Evolutionary conservation across 2,797 vertebrate genomes (phyloP), one percentile per base, ranked within the genome.

Genomic region (Chromobotia macracanthus): DNA sequence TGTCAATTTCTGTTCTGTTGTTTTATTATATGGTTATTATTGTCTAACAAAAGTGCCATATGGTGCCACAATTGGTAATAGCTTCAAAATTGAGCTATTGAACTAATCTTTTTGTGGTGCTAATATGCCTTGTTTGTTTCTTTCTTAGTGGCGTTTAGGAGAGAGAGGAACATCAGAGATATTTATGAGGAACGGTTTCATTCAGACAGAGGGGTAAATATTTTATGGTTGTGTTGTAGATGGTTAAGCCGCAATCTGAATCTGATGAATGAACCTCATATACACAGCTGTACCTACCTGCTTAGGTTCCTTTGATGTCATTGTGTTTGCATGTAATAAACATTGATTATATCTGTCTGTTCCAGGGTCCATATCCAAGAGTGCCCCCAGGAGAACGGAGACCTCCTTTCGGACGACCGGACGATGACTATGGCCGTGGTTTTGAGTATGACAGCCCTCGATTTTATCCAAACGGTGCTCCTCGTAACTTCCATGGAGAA

Each of bases 381-480:
- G 84, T 58, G 64, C 87, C 21, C 9, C 91, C 87, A 2, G 87
- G 76, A 16, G 93, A 94, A 1, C 68, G 86, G 77, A 87, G 93
- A 79, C 86, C 89, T n/a, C 88, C 87, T 3, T 93, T 93, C 19
- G 85, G 88, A 15, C 88, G 92, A 50, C 89, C 92, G 6, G 93
- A 94, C 4, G 93, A 94, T 0, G 93, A 93, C 3, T 93, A 92
- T 0, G 0, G 48, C 11, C 89, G 93, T 0, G 85, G 89, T 0
- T 94, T 91, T n/a, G 92, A 93, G 50, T 93, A 91, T 0, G 92
- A 94, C 80, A 87, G 87, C 21, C 84, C 90, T 0, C 92, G 93
- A 28, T 94, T 93, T 85, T 93, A 91, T 81, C 92, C 92, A 0
- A 93, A 93, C 13, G 93, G 92, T 0, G 91, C 86, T n/a, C 92